These are phyloP conservation scores for Chrosomus eos DNA, from an alignment of 2,797 vertebrate genomes.

Conservation along the genomic window DNA sequence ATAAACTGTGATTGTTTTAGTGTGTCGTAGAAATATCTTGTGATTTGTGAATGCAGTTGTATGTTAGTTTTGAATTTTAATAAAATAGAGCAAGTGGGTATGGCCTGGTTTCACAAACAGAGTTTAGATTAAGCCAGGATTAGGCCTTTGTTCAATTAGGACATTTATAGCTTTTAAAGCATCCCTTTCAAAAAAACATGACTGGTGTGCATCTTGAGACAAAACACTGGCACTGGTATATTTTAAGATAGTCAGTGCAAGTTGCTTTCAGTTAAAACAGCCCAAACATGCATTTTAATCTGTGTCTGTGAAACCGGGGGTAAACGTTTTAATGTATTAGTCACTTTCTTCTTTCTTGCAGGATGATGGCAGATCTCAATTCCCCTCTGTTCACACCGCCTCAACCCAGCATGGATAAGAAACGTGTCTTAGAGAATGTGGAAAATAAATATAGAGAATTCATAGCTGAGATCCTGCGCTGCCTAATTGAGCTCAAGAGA, in stretches of 20 bases:
- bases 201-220: no score
- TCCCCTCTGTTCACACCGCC: slow-evolving; percentile 69
- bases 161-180: neutral
- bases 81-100: neutral
- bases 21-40: neutral
- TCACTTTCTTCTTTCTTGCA: slow-evolving; percentile 48
- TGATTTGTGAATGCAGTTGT: neutral
- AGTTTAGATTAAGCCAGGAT: neutral
- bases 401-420: slow-evolving; percentile 70
- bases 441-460: slow-evolving; percentile 77
- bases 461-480: slow-evolving; percentile 73
- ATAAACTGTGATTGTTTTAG: slow-evolving; percentile 2
- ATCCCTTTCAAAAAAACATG: no score
- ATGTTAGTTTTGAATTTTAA: slow-evolving; percentile 6
- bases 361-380: slow-evolving; percentile 72
- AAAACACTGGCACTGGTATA: neutral
- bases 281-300: neutral
- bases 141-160: neutral
- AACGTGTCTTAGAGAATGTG: slow-evolving; percentile 73
- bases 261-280: neutral
- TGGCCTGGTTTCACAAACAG: neutral
- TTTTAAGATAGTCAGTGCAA: neutral
- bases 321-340: neutral
- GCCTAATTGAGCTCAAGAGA: slow-evolving; percentile 76
- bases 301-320: neutral